Evolutionary conservation across 1,140 invertebrate genomes (phyloP).

Genomic region (Bombus soroeensis): DNA sequence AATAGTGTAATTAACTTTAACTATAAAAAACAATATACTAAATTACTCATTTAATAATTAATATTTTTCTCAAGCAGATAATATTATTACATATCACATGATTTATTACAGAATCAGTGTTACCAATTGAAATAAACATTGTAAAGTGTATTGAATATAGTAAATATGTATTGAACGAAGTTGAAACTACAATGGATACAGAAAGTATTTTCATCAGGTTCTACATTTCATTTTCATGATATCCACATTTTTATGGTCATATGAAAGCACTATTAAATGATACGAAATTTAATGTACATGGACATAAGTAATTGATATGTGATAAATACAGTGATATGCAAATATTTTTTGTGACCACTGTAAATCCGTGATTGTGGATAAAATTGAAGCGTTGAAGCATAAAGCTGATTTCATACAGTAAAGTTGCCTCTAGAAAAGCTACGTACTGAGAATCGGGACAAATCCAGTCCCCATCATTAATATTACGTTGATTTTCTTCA

Average conservation of each 20-base stretch:
- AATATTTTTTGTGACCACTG: no score
- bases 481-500: constrained; percentile 74
- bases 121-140: not conserved
- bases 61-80: not conserved
- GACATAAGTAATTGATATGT: no score
- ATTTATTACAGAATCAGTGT: not conserved
- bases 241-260: no score
- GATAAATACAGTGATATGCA: no score
- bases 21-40: not conserved
- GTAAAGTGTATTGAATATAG: no score
- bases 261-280: no score
- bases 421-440: constrained; percentile 11
- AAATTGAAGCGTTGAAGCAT: not conserved
- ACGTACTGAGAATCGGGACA: constrained; percentile 80
- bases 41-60: not conserved
- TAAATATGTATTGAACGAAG: not conserved
- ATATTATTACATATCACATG: not conserved
- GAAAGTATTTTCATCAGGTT: no score
- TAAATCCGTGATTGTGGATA: not conserved
- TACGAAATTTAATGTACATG: no score
- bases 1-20: not conserved
- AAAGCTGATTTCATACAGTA: not conserved
- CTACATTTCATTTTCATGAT: no score
- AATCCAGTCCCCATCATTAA: constrained; percentile 81
- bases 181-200: not conserved